phyloP scores from a whole-genome alignment of 2,113 vertebrate species.

The Hyla sarda region DNA sequence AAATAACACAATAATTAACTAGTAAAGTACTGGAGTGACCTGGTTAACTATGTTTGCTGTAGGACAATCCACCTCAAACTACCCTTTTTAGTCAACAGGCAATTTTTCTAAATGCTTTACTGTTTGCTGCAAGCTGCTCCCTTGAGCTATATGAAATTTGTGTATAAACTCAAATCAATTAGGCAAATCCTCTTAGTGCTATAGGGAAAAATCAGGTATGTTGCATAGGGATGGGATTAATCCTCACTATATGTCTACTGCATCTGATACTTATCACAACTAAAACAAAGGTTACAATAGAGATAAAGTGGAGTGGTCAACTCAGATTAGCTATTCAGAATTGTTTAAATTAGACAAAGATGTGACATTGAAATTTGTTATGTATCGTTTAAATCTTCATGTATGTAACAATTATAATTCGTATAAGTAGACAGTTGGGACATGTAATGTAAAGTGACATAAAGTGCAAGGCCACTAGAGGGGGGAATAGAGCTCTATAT shows the following conservation, averaged over 20 bases:
- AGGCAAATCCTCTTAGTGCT: slow-evolving; percentile 51
- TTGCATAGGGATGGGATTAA: slow-evolving; percentile 6
- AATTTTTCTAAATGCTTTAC: slow-evolving; percentile 41
- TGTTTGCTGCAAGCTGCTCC: slow-evolving; percentile 33
- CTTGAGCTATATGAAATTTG: slow-evolving; percentile 42
- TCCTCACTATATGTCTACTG: slow-evolving; percentile 13
- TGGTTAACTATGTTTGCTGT: neutral
- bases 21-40: slow-evolving; percentile 9
- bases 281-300: slow-evolving; percentile 17
- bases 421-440: neutral
- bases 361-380: neutral
- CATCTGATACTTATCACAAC: neutral
- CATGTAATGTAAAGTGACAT: neutral
- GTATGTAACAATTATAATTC: no score
- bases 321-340: neutral
- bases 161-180: slow-evolving; percentile 51
- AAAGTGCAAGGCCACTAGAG: slow-evolving; percentile 23
- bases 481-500: slow-evolving; percentile 19
- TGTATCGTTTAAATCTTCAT: neutral
- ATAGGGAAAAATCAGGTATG: slow-evolving; percentile 44
- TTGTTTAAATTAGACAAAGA: neutral
- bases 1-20: neutral
- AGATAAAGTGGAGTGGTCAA: neutral
- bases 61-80: slow-evolving; percentile 14
- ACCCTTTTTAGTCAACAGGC: slow-evolving; percentile 6